Percentiles rank a stretch among this genome's conserved stretches.
Conservation (phyloP, 1,140 invertebrate species). For the Drosophila takahashii region DNA sequence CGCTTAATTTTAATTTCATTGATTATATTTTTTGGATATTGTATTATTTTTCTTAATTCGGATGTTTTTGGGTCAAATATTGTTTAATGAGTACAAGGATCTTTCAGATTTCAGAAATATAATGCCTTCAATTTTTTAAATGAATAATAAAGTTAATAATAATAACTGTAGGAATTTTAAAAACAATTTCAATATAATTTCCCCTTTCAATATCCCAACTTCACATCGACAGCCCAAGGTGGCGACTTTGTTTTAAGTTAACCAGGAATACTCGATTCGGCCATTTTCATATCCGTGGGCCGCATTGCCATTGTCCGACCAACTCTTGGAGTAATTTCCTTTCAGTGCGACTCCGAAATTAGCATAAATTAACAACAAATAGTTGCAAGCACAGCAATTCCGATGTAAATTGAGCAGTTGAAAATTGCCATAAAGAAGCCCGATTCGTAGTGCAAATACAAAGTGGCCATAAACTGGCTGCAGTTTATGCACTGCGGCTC, state of each 20-base stretch:
- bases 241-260: not conserved
- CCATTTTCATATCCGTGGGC: slow-evolving; percentile 9
- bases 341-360: slow-evolving; percentile 51
- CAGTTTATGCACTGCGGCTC: slow-evolving; percentile 70
- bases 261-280: not conserved
- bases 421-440: slow-evolving; percentile 67
- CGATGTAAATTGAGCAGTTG: slow-evolving; percentile 75
- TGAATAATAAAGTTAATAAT: too few relatives aligned
- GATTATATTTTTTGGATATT: too few relatives aligned
- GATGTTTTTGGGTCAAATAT: too few relatives aligned
- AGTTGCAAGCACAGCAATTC: slow-evolving; percentile 55
- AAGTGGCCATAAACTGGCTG: slow-evolving; percentile 76
- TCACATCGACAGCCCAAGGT: not conserved
- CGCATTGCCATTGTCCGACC: slow-evolving; percentile 29
- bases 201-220: too few relatives aligned
- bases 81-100: too few relatives aligned
- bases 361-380: slow-evolving; percentile 71
- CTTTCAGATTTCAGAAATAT: too few relatives aligned
- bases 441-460: slow-evolving; percentile 65
- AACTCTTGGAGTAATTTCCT: slow-evolving; percentile 44
- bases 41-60: too few relatives aligned
- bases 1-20: too few relatives aligned
- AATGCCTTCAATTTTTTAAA: too few relatives aligned
- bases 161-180: too few relatives aligned
- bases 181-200: too few relatives aligned